phyloP scores from a whole-genome alignment of 2,113 vertebrate species.

The Uria lomvia region DNA sequence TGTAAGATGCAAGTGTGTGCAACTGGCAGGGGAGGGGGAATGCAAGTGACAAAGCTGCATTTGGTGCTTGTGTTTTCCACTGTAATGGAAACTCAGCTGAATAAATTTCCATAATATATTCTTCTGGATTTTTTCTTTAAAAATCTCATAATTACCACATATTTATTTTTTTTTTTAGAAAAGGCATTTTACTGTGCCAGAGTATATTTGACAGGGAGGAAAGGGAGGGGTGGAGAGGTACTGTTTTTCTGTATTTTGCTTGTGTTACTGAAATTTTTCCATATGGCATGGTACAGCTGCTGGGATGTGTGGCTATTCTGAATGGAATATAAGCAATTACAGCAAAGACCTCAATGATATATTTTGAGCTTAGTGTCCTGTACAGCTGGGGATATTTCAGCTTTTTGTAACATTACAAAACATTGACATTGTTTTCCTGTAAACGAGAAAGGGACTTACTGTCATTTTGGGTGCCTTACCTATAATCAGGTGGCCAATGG shows the following conservation, averaged over 20 bases:
- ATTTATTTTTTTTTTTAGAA: background rate
- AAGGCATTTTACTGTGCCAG: background rate
- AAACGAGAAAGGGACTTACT: background rate
- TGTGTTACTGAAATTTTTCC: background rate
- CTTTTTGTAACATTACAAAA: background rate
- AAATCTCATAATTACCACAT: background rate
- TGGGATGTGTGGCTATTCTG: background rate
- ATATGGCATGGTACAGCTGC: background rate
- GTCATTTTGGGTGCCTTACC: background rate
- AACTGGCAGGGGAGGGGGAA: background rate
- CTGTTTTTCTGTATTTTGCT: background rate
- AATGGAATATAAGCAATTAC: background rate
- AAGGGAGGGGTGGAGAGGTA: background rate
- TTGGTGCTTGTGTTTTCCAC: background rate
- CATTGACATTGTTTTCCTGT: background rate
- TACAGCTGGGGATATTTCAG: background rate
- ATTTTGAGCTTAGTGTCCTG: background rate
- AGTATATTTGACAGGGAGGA: background rate
- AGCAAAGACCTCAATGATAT: background rate
- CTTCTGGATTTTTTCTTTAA: background rate
- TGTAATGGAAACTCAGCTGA: background rate
- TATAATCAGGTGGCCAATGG: background rate
- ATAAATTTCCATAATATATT: background rate
- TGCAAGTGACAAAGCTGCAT: background rate
- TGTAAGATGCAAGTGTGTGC: background rate